Evolutionary conservation across 2,888 invertebrate genomes (phyloP), one percentile per base, ranked within the genome.

Genomic region (Helobdella robusta): DNA sequence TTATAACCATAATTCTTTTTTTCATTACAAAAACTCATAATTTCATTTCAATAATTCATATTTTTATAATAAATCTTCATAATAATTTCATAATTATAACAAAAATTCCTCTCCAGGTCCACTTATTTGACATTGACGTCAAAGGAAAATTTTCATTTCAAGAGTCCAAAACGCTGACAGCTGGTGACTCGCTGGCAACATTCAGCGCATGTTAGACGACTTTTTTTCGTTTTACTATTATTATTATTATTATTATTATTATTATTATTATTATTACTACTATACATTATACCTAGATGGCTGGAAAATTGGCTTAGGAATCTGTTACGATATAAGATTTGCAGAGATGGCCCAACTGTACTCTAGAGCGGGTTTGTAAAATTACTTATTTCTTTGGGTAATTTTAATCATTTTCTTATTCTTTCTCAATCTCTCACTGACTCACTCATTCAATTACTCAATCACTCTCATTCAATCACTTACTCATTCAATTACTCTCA

Each of bases 91-190:
- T 15, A 40, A n/a, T n/a, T 40, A 40, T 40, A 15, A 40, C 44
- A 40, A 40, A 40, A 40, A 40, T 40, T 40, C n/a, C n/a, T 40
- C 44, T 52, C 18, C 78, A 90, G 89, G 84, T 93, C 77, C 95
- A 95, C 80, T 83, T 95, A 58, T 95, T 95, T 80, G 94, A 97
- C 80, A 93, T 97, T 73, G 89, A 94, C 77, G 88, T 97, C 62
- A 91, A 92, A 61, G 89, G 87, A 50, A 88, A 89, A 75, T 89
- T 94, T n/a, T 86, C 86, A 0, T 94, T 95, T 77, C 88, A 89
- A 74, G 95, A 95, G 78, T 94, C 93, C 0, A 89, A 91, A 66
- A 86, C 86, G 0, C 80, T 95, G 1, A 84, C 84, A 25, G 83
- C 89, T 0, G 95, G 94, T 0, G 83, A 86, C 74, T 78, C 84